Percentiles rank a stretch among this genome's conserved stretches.
phyloP scores from a whole-genome alignment of 2,888 invertebrate species.

The Mythimna ferrago region DNA sequence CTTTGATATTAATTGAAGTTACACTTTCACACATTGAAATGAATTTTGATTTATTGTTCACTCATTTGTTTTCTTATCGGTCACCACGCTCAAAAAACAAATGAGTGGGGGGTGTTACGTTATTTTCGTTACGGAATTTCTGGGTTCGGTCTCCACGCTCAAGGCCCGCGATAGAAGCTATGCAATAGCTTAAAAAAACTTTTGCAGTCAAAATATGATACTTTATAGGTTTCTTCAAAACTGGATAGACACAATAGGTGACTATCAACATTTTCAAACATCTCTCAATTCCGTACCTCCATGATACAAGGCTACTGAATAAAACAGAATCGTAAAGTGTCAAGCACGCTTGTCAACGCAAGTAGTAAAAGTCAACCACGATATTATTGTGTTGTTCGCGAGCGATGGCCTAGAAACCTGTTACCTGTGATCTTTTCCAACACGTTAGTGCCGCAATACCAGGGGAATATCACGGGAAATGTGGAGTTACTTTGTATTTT shows the following conservation, averaged over 20 bases:
- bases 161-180: no score
- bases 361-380: slow-evolving; percentile 51
- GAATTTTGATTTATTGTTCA: no score
- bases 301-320: slow-evolving; percentile 21
- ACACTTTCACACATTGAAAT: no score
- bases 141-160: no score
- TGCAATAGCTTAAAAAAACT: no score
- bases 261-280: neutral
- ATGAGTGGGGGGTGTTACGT: no score
- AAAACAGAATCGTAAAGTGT: slow-evolving; percentile 36
- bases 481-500: slow-evolving; percentile 35
- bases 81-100: no score
- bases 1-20: no score
- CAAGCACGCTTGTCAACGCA: slow-evolving; percentile 46
- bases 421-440: slow-evolving; percentile 57
- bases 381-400: slow-evolving; percentile 45
- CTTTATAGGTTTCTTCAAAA: neutral
- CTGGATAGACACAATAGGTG: neutral
- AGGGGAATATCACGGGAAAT: slow-evolving; percentile 39
- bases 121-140: no score
- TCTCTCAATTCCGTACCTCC: slow-evolving; percentile 18
- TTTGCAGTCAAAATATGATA: neutral
- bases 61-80: no score
- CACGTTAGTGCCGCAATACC: slow-evolving; percentile 40
- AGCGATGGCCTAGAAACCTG: slow-evolving; percentile 59